These are phyloP conservation scores for Thunnus maccoyii DNA, from an alignment of 2,113 vertebrate species.

Conservation along the genomic window DNA sequence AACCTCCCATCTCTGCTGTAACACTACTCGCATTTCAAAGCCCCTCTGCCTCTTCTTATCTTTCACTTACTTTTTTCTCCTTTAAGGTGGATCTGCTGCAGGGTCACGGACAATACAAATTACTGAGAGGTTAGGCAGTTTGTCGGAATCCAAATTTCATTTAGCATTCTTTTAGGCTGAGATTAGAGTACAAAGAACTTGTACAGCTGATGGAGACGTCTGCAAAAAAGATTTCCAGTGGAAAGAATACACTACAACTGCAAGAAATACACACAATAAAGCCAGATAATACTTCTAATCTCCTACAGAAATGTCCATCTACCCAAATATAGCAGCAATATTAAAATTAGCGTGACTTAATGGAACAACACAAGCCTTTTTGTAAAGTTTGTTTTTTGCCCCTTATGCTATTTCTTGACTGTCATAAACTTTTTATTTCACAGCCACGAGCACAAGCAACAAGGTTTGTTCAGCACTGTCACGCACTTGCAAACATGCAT, in stretches of 20 bases:
- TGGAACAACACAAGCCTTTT: background rate
- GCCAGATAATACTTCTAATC: background rate
- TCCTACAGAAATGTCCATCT: background rate
- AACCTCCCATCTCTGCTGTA: conserved; percentile 87
- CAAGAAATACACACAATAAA: background rate
- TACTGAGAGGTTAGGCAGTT: conserved; percentile 46
- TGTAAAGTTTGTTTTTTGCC: background rate
- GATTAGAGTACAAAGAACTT: conserved; percentile 35
- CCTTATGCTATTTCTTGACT: background rate
- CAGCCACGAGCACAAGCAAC: conserved; percentile 15
- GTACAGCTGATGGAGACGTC: conserved; percentile 3
- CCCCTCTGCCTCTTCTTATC: conserved; percentile 69
- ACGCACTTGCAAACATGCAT: conserved; percentile 30
- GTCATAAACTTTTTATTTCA: conserved; percentile 12
- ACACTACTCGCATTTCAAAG: conserved; percentile 78
- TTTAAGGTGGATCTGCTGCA: conserved; percentile 55
- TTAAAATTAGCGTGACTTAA: conserved; percentile 3
- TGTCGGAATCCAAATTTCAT: conserved; percentile 50
- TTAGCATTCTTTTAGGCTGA: conserved; percentile 42
- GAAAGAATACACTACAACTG: background rate
- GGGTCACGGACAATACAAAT: conserved; percentile 64
- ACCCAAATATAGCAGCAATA: background rate
- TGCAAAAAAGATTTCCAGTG: background rate
- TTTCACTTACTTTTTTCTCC: conserved; percentile 52
- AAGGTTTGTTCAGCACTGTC: conserved; percentile 23